A percentile compares a stretch with the other conserved stretches of the same genome.
phyloP scores from a whole-genome alignment of 2,888 invertebrate genomes.

The Labia minor region DNA sequence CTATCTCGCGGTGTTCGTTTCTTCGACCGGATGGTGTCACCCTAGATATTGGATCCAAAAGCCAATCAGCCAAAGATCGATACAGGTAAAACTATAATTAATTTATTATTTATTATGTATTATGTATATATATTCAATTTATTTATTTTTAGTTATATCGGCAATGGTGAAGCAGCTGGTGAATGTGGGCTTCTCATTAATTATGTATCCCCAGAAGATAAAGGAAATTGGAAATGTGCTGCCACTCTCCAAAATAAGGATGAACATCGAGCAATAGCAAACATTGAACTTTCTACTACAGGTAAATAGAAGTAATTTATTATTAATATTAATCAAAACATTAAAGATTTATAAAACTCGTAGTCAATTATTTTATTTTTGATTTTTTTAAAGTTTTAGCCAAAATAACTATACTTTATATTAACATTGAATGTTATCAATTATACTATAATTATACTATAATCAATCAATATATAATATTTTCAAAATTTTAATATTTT shows the following conservation, averaged over 20 bases:
- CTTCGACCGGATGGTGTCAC: background rate
- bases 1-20: background rate
- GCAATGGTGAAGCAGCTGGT: background rate
- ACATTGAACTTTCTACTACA: background rate
- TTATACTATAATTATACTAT: too few relatives aligned
- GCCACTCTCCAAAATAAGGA: background rate
- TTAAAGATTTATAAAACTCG: too few relatives aligned
- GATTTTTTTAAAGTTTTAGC: too few relatives aligned
- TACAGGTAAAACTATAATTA: background rate
- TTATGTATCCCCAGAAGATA: background rate
- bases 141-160: background rate
- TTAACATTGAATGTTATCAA: too few relatives aligned
- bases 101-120: too few relatives aligned
- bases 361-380: too few relatives aligned
- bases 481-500: too few relatives aligned
- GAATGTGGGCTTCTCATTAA: conserved; percentile 9
- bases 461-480: too few relatives aligned
- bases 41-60: background rate
- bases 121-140: too few relatives aligned
- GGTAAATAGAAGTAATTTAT: too few relatives aligned
- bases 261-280: background rate
- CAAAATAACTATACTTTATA: too few relatives aligned
- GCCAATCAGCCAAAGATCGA: background rate
- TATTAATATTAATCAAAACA: too few relatives aligned
- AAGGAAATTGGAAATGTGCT: conserved; percentile 14